These are phyloP conservation scores for Trypoxylon attenuatum DNA, from an alignment of 2,888 invertebrate genomes.

Conservation along the genomic window DNA sequence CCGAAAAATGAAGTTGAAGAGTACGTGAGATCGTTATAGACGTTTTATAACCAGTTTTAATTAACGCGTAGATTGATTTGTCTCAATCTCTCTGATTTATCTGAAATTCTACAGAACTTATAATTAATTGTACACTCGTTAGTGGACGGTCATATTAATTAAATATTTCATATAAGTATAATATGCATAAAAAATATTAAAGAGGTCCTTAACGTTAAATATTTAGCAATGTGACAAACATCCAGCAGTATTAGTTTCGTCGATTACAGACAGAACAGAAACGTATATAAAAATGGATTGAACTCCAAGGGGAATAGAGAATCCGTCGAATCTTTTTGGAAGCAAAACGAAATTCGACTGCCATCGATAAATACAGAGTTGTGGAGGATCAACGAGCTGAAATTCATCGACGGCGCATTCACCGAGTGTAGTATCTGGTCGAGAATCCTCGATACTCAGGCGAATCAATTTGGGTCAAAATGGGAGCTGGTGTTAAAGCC, in stretches of 20 bases:
- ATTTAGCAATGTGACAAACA: no score
- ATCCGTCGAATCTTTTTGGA: not conserved
- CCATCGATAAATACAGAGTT: constrained; percentile 18
- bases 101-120: not conserved
- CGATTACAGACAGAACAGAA: no score
- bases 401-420: constrained; percentile 49
- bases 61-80: no score
- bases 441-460: constrained; percentile 43
- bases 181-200: no score
- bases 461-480: constrained; percentile 48
- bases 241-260: no score
- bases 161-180: no score
- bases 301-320: constrained; percentile 14
- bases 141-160: not conserved
- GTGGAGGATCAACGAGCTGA: constrained; percentile 31
- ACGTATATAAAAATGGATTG: no score
- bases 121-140: not conserved
- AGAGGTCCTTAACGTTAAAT: no score
- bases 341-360: not conserved
- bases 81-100: no score
- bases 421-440: constrained; percentile 37
- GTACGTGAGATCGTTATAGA: constrained; percentile 21
- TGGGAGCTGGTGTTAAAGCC: constrained; percentile 51
- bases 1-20: not conserved
- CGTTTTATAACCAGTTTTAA: no score